Evolutionary conservation across 2,797 vertebrate species (phyloP).

Genomic region (Enteromius treurensis): DNA sequence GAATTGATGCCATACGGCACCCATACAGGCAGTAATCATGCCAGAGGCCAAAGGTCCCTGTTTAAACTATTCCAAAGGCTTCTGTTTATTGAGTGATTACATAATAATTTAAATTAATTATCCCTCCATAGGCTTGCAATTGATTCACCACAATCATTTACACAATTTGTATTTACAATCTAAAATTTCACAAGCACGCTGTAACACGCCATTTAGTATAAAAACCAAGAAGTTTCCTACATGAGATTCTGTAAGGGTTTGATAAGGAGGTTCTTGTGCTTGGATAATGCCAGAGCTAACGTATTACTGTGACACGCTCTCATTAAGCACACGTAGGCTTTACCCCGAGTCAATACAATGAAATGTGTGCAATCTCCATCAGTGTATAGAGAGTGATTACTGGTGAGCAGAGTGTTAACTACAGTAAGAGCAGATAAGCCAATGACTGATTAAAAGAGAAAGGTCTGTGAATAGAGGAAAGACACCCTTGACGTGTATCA

Average conservation of each 20-base stretch:
- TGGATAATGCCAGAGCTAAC: slow-evolving; percentile 23
- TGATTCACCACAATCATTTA: neutral
- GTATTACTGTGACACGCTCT: slow-evolving; percentile 29
- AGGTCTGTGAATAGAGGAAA: neutral
- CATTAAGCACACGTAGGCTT: slow-evolving; percentile 25
- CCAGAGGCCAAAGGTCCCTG: neutral
- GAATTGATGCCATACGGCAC: neutral
- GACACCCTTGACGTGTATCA: neutral
- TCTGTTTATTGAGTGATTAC: neutral
- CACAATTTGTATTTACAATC: neutral
- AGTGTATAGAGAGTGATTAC: slow-evolving; percentile 34
- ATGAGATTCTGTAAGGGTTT: neutral
- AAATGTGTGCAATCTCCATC: slow-evolving; percentile 32
- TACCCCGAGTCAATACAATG: slow-evolving; percentile 22
- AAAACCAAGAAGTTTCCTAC: neutral
- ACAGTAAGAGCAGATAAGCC: slow-evolving; percentile 40
- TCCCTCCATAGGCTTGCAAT: neutral
- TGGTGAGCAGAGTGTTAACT: slow-evolving; percentile 40
- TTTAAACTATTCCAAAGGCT: neutral
- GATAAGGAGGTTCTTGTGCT: neutral
- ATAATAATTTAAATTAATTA: neutral
- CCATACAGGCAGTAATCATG: slow-evolving; percentile 31
- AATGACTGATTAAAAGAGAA: slow-evolving; percentile 44
- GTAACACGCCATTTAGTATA: neutral
- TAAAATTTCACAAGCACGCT: neutral